These are phyloP conservation scores for Alauda arvensis DNA, from an alignment of 2,797 vertebrate species.

Conservation along the genomic window DNA sequence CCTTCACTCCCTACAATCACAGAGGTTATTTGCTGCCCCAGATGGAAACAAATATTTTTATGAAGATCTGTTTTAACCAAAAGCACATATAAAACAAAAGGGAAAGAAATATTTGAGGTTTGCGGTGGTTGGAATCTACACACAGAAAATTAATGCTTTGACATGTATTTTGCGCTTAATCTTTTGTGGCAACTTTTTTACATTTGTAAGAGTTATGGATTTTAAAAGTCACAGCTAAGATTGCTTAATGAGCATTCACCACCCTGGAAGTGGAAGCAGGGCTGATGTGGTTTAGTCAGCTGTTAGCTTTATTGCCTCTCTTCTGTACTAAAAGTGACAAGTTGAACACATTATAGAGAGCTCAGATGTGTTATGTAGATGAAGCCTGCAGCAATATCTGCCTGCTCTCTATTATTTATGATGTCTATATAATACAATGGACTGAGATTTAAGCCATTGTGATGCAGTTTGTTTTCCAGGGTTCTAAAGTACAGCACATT, in stretches of 20 bases:
- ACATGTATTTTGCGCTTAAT: constrained; percentile 75
- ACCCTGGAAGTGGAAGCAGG: constrained; percentile 73
- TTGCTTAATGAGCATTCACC: constrained; percentile 80
- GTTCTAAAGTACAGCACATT: constrained; percentile 80
- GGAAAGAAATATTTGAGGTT: constrained; percentile 58
- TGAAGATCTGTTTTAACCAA: constrained; percentile 54
- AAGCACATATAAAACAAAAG: constrained; percentile 62
- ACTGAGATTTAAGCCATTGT: constrained; percentile 85
- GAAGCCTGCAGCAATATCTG: constrained; percentile 83
- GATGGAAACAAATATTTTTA: constrained; percentile 61
- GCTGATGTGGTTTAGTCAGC: constrained; percentile 80
- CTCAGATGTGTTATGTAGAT: constrained; percentile 87
- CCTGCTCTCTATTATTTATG: constrained; percentile 85
- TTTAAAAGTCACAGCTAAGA: constrained; percentile 81
- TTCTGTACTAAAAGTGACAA: constrained; percentile 84
- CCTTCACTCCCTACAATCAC: not conserved
- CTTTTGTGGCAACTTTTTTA: constrained; percentile 81
- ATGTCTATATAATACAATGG: constrained; percentile 85
- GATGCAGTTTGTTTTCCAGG: constrained; percentile 81
- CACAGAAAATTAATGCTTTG: constrained; percentile 71
- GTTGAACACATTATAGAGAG: constrained; percentile 82
- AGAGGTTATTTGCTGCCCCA: constrained; percentile 47
- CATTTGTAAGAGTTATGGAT: constrained; percentile 82
- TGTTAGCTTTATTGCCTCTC: constrained; percentile 82
- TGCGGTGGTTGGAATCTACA: constrained; percentile 31